Conservation (phyloP, 2,888 invertebrate genomes). For the Yponomeuta malinellus region DNA sequence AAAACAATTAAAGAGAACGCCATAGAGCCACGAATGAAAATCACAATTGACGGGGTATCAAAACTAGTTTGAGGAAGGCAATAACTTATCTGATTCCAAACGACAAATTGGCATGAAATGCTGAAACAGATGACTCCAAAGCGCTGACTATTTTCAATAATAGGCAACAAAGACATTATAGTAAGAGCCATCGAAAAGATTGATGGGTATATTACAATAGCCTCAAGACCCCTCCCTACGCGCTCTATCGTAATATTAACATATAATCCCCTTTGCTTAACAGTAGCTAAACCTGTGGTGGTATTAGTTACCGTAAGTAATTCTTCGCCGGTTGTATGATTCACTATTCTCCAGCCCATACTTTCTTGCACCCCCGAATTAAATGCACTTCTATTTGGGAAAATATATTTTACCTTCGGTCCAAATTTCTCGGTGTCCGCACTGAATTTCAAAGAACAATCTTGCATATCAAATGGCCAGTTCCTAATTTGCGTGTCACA, state of each 20-base stretch:
- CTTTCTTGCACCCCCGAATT: background rate
- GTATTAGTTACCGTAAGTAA: background rate
- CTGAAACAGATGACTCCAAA: background rate
- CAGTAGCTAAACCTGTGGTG: background rate
- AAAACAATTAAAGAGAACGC: background rate
- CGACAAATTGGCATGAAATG: background rate
- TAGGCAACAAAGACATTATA: background rate
- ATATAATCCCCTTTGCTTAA: background rate
- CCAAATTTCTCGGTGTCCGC: background rate
- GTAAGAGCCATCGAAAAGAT: background rate
- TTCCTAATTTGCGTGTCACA: background rate
- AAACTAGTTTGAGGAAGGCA: constrained; percentile 15
- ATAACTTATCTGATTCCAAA: background rate
- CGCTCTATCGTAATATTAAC: background rate
- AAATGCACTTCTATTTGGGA: background rate
- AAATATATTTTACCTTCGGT: background rate
- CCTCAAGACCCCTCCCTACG: background rate
- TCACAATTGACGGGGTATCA: background rate
- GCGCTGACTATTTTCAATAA: background rate
- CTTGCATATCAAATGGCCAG: background rate
- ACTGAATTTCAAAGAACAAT: background rate
- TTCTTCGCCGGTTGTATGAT: background rate
- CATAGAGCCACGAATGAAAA: background rate
- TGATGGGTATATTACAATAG: background rate
- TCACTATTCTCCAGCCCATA: background rate